A percentile compares a stretch with the other conserved stretches of the same genome.
Evolutionary conservation across 2,888 invertebrate species (phyloP).

Genomic region (Drosophila ezoana): DNA sequence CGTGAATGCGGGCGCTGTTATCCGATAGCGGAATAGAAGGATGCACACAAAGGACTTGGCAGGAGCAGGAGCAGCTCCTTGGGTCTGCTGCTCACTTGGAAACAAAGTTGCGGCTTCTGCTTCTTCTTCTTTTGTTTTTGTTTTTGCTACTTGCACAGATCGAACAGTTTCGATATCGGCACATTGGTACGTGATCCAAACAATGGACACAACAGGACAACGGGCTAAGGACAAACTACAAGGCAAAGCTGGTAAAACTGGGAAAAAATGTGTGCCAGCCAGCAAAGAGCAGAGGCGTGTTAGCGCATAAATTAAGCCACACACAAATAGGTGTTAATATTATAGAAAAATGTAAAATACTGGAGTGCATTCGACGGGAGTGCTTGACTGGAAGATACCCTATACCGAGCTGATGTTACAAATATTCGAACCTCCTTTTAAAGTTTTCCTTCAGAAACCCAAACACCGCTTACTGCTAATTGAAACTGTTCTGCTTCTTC

Average conservation of each 20-base stretch:
- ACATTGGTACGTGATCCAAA: conserved; percentile 70
- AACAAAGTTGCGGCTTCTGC: conserved; percentile 66
- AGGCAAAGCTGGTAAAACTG: conserved; percentile 13
- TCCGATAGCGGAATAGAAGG: conserved; percentile 78
- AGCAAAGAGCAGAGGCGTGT: conserved; percentile 49
- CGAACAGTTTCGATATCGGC: conserved; percentile 74
- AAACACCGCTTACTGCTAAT: too few species aligned
- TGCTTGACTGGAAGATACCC: too few species aligned
- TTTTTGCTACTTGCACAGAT: conserved; percentile 44
- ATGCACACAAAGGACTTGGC: conserved; percentile 42
- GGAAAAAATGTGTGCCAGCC: conserved; percentile 64
- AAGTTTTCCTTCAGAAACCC: too few species aligned
- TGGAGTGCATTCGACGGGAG: too few species aligned
- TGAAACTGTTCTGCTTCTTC: too few species aligned
- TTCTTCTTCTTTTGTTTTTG: conserved; percentile 21
- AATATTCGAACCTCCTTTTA: too few species aligned
- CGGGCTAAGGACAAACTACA: conserved; percentile 30
- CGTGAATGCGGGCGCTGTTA: conserved; percentile 80
- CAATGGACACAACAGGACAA: conserved; percentile 70
- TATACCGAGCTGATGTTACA: too few species aligned
- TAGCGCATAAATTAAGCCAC: conserved; percentile 70
- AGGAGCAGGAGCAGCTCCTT: conserved; percentile 42
- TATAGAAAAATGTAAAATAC: conserved; percentile 4
- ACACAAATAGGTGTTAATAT: conserved; percentile 55
- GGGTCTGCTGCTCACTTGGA: conserved; percentile 62